Conservation (phyloP, 2,113 vertebrate species). For the Forbesichthys agassizii region DNA sequence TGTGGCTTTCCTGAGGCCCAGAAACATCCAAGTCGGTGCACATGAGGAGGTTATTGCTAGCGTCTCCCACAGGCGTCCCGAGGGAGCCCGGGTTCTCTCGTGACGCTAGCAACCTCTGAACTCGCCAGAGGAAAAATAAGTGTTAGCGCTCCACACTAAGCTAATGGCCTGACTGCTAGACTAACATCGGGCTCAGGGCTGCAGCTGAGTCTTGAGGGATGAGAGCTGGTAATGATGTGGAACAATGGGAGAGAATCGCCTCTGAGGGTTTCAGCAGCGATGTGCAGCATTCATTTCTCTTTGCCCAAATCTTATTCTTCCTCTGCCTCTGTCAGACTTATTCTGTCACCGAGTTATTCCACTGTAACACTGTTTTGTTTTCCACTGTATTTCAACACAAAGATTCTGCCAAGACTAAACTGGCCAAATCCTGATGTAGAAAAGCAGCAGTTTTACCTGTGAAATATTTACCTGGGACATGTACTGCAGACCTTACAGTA, state of each 20-base stretch:
- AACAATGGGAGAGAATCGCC: slow-evolving; percentile 58
- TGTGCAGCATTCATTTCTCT: slow-evolving; percentile 28
- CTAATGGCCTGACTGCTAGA: slow-evolving; percentile 40
- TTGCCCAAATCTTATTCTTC: slow-evolving; percentile 6
- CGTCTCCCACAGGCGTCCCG: slow-evolving; percentile 26
- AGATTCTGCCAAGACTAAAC: neutral
- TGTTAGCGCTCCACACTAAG: slow-evolving; percentile 29
- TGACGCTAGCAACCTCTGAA: too few relatives aligned
- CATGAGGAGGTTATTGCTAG: slow-evolving; percentile 3
- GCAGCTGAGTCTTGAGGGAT: slow-evolving; percentile 35
- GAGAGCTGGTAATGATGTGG: slow-evolving; percentile 56
- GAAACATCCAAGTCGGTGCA: slow-evolving; percentile 34
- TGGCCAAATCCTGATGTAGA: slow-evolving; percentile 23
- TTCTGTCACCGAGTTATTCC: neutral
- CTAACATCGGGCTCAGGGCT: slow-evolving; percentile 36
- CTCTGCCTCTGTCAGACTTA: neutral
- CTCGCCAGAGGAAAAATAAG: neutral
- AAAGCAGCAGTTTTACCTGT: slow-evolving; percentile 13
- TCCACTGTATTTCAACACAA: neutral
- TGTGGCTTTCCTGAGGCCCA: slow-evolving; percentile 39
- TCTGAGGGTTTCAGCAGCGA: slow-evolving; percentile 21
- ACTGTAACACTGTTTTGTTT: neutral
- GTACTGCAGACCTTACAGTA: neutral
- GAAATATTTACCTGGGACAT: neutral
- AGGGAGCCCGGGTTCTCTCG: slow-evolving; percentile 7